Evolutionary conservation across 2,888 invertebrate species (phyloP).

Genomic region (Idaea biselata): DNA sequence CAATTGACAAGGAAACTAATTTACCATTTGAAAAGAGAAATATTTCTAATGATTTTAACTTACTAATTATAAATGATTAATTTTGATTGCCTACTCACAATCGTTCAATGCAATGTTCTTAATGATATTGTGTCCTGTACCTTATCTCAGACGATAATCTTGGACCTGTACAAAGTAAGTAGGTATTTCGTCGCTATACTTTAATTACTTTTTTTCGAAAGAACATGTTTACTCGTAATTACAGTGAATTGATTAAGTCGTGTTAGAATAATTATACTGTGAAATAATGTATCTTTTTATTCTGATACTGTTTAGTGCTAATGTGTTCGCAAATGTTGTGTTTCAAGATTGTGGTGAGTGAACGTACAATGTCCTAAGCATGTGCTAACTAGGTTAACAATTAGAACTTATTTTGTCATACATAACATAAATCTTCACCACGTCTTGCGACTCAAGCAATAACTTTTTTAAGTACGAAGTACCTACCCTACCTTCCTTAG

Average conservation of each 20-base stretch:
- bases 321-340: slow-evolving; percentile 45
- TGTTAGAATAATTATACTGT: slow-evolving; percentile 7
- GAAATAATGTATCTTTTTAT: slow-evolving; percentile 33
- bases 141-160: slow-evolving; percentile 60
- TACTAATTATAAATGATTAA: slow-evolving; percentile 27
- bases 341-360: slow-evolving; percentile 68
- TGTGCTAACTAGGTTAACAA: background rate
- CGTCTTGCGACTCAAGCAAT: background rate
- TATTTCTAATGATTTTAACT: background rate
- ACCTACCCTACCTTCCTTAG: background rate
- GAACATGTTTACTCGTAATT: slow-evolving; percentile 16
- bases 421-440: background rate
- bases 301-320: slow-evolving; percentile 36
- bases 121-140: slow-evolving; percentile 23
- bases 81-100: slow-evolving; percentile 33
- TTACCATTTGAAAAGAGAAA: background rate
- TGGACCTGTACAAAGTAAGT: slow-evolving; percentile 30
- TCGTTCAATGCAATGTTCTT: slow-evolving; percentile 40
- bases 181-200: slow-evolving; percentile 35
- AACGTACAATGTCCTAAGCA: background rate
- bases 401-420: background rate
- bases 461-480: background rate
- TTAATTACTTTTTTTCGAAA: slow-evolving; percentile 16
- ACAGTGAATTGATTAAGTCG: slow-evolving; percentile 23
- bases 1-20: background rate